A percentile compares a stretch with the other conserved stretches of the same genome.
phyloP scores from a whole-genome alignment of 1,140 invertebrate genomes.

The Caerostris extrusa region DNA sequence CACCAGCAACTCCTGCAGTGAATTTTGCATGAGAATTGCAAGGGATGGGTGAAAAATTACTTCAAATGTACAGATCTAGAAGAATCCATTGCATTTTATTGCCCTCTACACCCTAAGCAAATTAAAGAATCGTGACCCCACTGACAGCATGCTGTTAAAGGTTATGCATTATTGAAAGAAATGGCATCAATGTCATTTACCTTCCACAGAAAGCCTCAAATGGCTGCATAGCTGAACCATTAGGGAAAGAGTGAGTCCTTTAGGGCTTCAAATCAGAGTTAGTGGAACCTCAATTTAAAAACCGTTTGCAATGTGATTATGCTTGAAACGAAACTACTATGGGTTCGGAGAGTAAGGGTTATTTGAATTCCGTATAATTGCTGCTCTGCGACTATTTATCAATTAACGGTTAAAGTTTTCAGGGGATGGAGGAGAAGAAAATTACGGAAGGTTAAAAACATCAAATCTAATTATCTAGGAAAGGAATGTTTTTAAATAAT shows the following conservation, averaged over 20 bases:
- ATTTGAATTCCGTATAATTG: background rate
- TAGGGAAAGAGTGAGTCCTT: background rate
- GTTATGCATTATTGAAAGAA: conserved; percentile 35
- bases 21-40: conserved; percentile 66
- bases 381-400: conserved; percentile 30
- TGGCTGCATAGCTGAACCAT: conserved; percentile 15
- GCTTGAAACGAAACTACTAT: background rate
- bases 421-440: background rate
- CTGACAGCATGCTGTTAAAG: conserved; percentile 45
- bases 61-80: conserved; percentile 2
- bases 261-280: conserved; percentile 45
- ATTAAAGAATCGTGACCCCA: conserved; percentile 60
- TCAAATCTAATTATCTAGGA: no score
- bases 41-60: conserved; percentile 45
- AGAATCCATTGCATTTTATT: conserved; percentile 47
- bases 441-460: background rate
- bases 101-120: conserved; percentile 41
- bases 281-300: conserved; percentile 36
- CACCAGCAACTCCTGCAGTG: conserved; percentile 1
- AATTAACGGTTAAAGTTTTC: background rate
- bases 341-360: conserved; percentile 12
- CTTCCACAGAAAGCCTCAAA: background rate
- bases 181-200: conserved; percentile 18
- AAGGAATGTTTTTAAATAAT: no score
- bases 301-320: conserved; percentile 39